phyloP scores from a whole-genome alignment of 1,140 invertebrate species.

The Yoshiicerus persimilis region DNA sequence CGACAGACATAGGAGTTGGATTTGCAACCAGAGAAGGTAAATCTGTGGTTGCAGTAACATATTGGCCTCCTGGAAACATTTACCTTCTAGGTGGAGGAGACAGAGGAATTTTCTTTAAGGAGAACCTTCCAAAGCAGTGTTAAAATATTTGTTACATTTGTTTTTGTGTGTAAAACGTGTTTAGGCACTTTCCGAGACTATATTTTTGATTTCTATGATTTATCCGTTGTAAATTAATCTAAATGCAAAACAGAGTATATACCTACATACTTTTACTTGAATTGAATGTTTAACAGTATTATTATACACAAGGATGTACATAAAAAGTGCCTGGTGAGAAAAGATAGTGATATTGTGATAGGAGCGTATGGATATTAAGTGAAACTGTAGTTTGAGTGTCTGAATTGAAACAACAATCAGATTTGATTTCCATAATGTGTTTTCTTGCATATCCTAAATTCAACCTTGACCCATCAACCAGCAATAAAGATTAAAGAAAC shows the following conservation, averaged over 20 bases:
- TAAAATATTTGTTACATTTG: not conserved
- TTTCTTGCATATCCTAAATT: not conserved
- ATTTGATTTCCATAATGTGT: not conserved
- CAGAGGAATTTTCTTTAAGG: not conserved
- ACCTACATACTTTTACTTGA: too few relatives aligned
- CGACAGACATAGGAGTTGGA: constrained; percentile 26
- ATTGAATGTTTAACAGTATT: too few relatives aligned
- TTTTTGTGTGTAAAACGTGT: too few relatives aligned
- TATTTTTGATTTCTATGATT: too few relatives aligned
- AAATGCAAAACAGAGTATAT: too few relatives aligned
- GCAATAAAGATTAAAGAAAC: constrained; percentile 3
- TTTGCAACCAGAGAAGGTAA: not conserved
- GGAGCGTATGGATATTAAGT: too few relatives aligned
- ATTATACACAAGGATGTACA: too few relatives aligned
- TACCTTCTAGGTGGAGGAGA: not conserved
- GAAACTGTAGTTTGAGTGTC: not conserved
- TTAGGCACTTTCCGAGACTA: too few relatives aligned
- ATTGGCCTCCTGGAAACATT: constrained; percentile 29
- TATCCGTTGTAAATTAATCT: too few relatives aligned
- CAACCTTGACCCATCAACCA: not conserved
- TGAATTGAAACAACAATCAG: not conserved
- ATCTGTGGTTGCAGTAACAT: constrained; percentile 20
- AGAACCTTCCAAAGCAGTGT: constrained; percentile 1
- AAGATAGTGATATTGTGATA: not conserved
- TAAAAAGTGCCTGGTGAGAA: not conserved